A percentile compares a stretch with the other conserved stretches of the same genome.
These are phyloP conservation scores for Anadara kagoshimensis DNA, from an alignment of 1,140 invertebrate genomes.

Conservation along the genomic window DNA sequence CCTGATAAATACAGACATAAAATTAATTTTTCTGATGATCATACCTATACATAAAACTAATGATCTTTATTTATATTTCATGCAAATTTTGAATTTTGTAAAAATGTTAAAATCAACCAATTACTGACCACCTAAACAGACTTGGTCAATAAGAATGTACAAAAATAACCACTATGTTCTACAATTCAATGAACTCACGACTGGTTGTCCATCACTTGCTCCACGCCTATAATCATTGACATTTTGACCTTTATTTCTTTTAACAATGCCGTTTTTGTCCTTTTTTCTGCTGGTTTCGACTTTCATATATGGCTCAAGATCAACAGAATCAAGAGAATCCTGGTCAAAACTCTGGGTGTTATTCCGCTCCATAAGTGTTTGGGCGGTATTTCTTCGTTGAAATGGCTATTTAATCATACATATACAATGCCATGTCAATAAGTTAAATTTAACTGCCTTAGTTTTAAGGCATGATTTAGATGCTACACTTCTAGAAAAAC, in stretches of 20 bases:
- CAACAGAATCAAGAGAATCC: conserved; percentile 52
- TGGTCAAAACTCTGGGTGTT: conserved; percentile 15
- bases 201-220: conserved; percentile 3
- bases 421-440: conserved; percentile 11
- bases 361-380: conserved; percentile 8
- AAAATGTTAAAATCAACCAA: background rate
- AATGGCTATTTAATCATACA: background rate
- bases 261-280: conserved; percentile 12
- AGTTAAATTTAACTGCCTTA: background rate
- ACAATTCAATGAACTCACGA: conserved; percentile 17
- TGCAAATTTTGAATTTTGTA: too few relatives aligned
- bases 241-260: conserved; percentile 9
- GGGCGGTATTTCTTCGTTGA: conserved; percentile 5
- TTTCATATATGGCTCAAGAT: conserved; percentile 52
- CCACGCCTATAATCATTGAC: background rate
- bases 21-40: background rate
- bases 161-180: background rate
- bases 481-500: background rate
- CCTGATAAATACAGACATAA: background rate
- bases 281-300: background rate
- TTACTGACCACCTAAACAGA: background rate
- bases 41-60: too few relatives aligned
- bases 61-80: too few relatives aligned
- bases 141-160: background rate
- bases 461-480: background rate